Conservation (phyloP, 2,797 vertebrate species). For the Pteronotus mesoamericanus region DNA sequence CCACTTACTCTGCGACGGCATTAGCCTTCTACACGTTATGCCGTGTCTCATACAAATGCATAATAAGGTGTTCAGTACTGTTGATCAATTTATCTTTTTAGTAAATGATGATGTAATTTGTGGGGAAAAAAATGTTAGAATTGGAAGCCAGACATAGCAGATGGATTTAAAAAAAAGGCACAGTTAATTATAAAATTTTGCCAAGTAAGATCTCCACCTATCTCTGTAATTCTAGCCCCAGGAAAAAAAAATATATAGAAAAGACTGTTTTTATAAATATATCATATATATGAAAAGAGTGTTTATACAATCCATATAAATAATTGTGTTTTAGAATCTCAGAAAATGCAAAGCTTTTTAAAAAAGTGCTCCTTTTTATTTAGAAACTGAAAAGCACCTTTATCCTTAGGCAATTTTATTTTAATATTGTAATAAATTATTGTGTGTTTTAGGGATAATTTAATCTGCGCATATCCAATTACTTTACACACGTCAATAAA, state of each 20-base stretch:
- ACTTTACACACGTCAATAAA: not conserved
- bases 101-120: not conserved
- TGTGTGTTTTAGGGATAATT: not conserved
- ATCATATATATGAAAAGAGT: not conserved
- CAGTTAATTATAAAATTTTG: not conserved
- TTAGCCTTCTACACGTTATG: not conserved
- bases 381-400: not conserved
- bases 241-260: not conserved
- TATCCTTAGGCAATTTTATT: not conserved
- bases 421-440: conserved; percentile 11
- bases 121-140: not conserved
- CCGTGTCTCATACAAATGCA: not conserved
- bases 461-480: not conserved
- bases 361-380: not conserved
- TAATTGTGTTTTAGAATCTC: not conserved
- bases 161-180: not conserved
- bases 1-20: not conserved
- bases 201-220: not conserved
- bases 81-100: not conserved
- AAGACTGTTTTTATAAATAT: not conserved
- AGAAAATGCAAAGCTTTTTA: not conserved
- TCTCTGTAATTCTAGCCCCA: not conserved
- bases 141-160: not conserved
- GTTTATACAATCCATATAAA: not conserved
- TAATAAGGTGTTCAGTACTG: not conserved